Conservation (phyloP, 2,797 vertebrate species). For the Trichosurus vulpecula region DNA sequence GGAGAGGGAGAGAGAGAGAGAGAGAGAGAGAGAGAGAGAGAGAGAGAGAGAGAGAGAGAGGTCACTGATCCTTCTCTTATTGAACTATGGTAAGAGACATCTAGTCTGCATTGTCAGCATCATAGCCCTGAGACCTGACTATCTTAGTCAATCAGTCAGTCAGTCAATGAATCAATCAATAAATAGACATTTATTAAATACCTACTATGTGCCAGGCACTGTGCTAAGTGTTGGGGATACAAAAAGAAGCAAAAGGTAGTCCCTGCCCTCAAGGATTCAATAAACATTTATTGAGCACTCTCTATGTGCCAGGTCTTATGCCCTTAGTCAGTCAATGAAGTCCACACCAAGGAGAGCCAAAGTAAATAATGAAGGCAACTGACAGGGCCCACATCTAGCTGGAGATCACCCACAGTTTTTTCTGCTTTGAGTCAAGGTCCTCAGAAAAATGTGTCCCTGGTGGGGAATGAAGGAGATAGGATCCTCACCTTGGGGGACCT, state of each 20-base stretch:
- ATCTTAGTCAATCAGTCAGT: neutral
- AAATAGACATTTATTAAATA: neutral
- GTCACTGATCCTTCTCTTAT: neutral
- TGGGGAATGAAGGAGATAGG: neutral
- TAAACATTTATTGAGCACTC: neutral
- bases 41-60: neutral
- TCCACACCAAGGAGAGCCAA: neutral
- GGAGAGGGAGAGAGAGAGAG: no score
- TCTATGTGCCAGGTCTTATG: neutral
- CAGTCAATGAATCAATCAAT: neutral
- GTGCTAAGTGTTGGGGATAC: no score
- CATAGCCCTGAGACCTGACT: neutral
- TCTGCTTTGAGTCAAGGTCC: neutral
- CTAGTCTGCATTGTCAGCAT: neutral
- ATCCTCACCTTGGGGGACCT: neutral
- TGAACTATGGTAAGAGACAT: neutral
- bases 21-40: no score
- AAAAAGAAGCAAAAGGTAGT: no score
- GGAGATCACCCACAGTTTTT: neutral
- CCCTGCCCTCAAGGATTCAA: no score
- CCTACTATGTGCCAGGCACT: no score
- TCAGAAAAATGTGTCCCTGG: neutral
- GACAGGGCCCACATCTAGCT: neutral
- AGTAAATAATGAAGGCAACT: neutral
- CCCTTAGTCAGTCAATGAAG: neutral